These are phyloP conservation scores for Eumacrocentrus americanus DNA, from an alignment of 2,888 invertebrate species.

Conservation along the genomic window DNA sequence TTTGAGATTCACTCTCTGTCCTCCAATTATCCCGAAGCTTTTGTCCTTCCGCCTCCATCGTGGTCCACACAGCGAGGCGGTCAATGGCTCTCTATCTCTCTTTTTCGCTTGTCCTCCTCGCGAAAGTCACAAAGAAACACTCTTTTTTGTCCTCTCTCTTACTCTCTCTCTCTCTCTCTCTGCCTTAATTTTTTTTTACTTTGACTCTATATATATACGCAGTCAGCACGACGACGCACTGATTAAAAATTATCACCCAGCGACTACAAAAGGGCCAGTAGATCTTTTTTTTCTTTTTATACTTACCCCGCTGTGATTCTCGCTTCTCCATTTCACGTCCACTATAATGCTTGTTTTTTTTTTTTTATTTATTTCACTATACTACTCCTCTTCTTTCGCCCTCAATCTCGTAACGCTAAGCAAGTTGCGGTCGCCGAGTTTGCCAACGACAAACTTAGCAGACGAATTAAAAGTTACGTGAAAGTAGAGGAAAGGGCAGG, in stretches of 20 bases:
- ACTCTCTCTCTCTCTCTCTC: slow-evolving; percentile 11
- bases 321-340: slow-evolving; percentile 18
- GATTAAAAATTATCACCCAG: slow-evolving; percentile 59
- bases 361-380: too few species aligned
- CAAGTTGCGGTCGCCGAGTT: slow-evolving; percentile 42
- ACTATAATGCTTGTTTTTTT: slow-evolving; percentile 15
- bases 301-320: slow-evolving; percentile 35
- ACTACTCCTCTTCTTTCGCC: too few species aligned
- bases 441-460: slow-evolving; percentile 47
- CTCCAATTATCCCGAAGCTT: slow-evolving; percentile 52
- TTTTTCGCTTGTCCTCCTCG: background rate
- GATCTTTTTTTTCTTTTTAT: too few species aligned
- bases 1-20: slow-evolving; percentile 5
- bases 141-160: background rate
- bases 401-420: slow-evolving; percentile 43
- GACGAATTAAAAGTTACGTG: slow-evolving; percentile 52
- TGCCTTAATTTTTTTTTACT: too few species aligned
- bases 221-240: slow-evolving; percentile 44
- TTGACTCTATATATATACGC: slow-evolving; percentile 6
- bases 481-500: background rate
- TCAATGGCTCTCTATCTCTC: background rate
- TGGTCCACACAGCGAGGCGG: slow-evolving; percentile 31
- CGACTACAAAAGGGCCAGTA: slow-evolving; percentile 52
- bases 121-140: too few species aligned
- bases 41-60: slow-evolving; percentile 46